Conservation (phyloP, 2,797 vertebrate species). For the Phoeniculus purpureus region DNA sequence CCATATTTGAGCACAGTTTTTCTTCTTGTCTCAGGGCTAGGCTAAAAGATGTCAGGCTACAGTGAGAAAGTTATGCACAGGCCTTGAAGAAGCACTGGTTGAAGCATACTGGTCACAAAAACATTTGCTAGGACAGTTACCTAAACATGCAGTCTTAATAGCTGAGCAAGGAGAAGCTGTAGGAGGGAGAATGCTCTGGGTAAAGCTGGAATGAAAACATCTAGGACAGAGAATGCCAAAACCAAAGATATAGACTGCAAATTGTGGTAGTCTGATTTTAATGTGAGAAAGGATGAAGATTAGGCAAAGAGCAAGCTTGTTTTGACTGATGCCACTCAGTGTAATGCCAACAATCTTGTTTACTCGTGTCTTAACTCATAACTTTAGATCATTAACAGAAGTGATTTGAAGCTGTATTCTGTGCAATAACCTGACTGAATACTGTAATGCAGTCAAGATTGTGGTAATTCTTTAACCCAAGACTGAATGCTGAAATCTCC, state of each 20-base stretch:
- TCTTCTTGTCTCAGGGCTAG: not conserved
- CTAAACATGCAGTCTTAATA: not conserved
- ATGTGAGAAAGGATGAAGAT: not conserved
- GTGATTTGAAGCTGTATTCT: not conserved
- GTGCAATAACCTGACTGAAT: not conserved
- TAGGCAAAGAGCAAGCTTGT: not conserved
- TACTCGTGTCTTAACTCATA: not conserved
- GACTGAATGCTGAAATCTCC: not conserved
- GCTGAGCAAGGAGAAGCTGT: not conserved
- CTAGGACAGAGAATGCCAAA: not conserved
- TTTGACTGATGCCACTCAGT: not conserved
- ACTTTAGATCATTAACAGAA: accelerated
- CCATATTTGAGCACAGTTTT: not conserved
- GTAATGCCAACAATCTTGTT: not conserved
- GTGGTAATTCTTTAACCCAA: not conserved
- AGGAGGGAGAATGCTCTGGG: not conserved
- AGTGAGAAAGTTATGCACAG: not conserved
- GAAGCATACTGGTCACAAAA: not conserved
- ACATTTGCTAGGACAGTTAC: not conserved
- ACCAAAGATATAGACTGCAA: not conserved
- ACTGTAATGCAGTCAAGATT: not conserved
- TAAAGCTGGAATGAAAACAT: constrained; percentile 17
- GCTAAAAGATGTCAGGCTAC: not conserved
- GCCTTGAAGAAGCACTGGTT: not conserved
- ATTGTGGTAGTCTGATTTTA: not conserved